phyloP scores from a whole-genome alignment of 1,140 invertebrate species.

The Lerema accius region DNA sequence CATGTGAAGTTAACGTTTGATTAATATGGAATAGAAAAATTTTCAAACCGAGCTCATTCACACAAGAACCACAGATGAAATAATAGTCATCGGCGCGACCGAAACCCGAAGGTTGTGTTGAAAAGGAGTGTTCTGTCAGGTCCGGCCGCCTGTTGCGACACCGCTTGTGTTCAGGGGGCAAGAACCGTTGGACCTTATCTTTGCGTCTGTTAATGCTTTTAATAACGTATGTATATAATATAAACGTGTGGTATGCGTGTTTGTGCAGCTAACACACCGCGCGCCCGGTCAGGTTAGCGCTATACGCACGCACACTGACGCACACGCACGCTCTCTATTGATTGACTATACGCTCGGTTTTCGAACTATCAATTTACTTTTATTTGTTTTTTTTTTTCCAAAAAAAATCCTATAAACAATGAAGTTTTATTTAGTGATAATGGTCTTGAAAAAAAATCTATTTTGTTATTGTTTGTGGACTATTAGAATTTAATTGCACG shows the following conservation, averaged over 20 bases:
- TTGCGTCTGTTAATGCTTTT: conserved; percentile 5
- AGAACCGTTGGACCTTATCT: conserved; percentile 1
- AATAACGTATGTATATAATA: not conserved
- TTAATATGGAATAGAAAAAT: too few species aligned
- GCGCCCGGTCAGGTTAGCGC: not conserved
- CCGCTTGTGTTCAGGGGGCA: not conserved
- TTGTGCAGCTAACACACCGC: conserved; percentile 9
- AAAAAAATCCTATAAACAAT: too few species aligned
- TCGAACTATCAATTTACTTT: too few species aligned
- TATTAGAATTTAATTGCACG: too few species aligned
- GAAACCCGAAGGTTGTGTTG: not conserved
- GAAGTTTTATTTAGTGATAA: too few species aligned
- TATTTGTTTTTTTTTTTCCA: too few species aligned
- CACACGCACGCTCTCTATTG: too few species aligned
- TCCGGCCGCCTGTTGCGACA: not conserved
- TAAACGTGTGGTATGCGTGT: conserved; percentile 6
- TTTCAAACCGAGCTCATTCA: too few species aligned
- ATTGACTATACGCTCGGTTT: too few species aligned
- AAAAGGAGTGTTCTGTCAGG: not conserved
- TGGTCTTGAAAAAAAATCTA: too few species aligned
- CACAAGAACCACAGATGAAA: not conserved
- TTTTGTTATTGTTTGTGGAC: too few species aligned
- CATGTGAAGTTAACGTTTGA: too few species aligned
- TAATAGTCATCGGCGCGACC: not conserved
- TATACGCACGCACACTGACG: not conserved